Conservation (phyloP, 1,140 invertebrate species). For the Lineus longissimus region DNA sequence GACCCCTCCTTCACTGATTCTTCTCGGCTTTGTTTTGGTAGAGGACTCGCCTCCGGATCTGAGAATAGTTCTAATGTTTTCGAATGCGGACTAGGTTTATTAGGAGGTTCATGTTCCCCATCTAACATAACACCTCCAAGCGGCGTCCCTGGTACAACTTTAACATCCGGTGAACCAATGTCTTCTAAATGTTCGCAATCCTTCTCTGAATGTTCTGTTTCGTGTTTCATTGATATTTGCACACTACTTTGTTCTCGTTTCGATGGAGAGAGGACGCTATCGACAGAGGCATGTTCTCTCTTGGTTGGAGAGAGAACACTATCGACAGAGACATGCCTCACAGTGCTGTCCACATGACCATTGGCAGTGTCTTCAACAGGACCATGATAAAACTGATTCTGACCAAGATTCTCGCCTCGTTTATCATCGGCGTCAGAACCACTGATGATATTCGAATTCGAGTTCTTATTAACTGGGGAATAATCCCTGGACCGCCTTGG, state of each 20-base stretch:
- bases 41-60: background rate
- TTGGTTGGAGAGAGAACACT: too few relatives aligned
- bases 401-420: too few relatives aligned
- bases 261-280: background rate
- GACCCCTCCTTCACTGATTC: background rate
- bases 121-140: background rate
- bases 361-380: too few relatives aligned
- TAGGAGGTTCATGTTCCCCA: background rate
- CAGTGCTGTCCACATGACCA: too few relatives aligned
- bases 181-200: background rate
- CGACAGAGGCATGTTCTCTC: too few relatives aligned
- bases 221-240: background rate
- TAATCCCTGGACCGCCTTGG: too few relatives aligned
- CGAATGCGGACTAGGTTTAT: constrained; percentile 1
- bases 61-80: constrained; percentile 1
- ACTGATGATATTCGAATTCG: too few relatives aligned
- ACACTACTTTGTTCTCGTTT: background rate
- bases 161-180: background rate
- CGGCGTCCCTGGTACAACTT: background rate
- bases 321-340: too few relatives aligned
- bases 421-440: too few relatives aligned
- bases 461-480: too few relatives aligned
- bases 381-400: too few relatives aligned
- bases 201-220: background rate
- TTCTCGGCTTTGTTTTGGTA: background rate